Conservation (phyloP, 2,888 invertebrate species). For the Phyllotreta cruciferae region DNA sequence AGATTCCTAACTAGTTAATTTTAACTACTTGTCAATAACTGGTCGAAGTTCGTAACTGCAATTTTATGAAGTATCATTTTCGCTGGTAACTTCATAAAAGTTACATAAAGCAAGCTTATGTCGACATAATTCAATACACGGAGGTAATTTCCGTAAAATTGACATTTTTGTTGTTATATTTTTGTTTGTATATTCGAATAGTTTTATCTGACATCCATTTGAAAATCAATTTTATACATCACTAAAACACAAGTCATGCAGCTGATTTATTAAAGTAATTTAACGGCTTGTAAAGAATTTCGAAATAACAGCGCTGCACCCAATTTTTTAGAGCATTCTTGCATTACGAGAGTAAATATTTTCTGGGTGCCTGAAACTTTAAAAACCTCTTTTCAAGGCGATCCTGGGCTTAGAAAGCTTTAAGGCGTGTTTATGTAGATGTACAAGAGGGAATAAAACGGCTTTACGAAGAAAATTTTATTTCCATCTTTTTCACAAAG, state of each 20-base stretch:
- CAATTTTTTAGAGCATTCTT: not conserved
- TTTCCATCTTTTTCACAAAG: slow-evolving; percentile 3
- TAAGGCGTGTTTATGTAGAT: slow-evolving; percentile 17
- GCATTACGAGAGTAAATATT: slow-evolving; percentile 10
- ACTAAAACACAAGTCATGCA: too few species aligned
- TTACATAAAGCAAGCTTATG: slow-evolving; percentile 9
- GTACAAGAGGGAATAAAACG: slow-evolving; percentile 7
- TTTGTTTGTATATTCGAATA: too few species aligned
- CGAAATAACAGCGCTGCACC: not conserved
- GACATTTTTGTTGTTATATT: not conserved
- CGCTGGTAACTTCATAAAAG: slow-evolving; percentile 9
- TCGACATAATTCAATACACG: slow-evolving; percentile 4
- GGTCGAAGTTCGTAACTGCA: not conserved
- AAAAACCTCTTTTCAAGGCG: slow-evolving; percentile 3
- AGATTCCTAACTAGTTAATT: too few species aligned
- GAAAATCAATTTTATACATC: too few species aligned
- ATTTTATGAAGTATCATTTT: slow-evolving; percentile 17
- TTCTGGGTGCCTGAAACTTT: not conserved
- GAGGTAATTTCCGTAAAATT: slow-evolving; percentile 19
- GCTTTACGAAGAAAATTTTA: slow-evolving; percentile 3
- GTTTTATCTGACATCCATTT: too few species aligned
- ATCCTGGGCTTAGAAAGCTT: slow-evolving; percentile 15
- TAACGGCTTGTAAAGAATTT: not conserved
- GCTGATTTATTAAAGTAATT: not conserved
- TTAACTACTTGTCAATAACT: not conserved